Conservation (phyloP, 2,888 invertebrate genomes). For the Leptothorax acervorum region DNA sequence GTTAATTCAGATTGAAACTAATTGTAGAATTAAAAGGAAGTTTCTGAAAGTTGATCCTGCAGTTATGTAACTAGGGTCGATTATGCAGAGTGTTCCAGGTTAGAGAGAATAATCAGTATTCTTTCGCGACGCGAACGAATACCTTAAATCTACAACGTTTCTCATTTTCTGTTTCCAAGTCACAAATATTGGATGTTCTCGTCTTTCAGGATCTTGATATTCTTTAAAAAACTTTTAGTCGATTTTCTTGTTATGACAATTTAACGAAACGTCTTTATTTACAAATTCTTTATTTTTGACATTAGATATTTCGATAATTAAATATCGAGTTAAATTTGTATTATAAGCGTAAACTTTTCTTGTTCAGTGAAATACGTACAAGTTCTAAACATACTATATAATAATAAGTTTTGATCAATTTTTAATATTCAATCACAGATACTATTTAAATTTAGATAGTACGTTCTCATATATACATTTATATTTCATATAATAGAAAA, state of each 20-base stretch:
- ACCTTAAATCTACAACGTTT: neutral
- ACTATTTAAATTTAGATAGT: neutral
- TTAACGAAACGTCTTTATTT: neutral
- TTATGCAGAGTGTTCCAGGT: slow-evolving; percentile 11
- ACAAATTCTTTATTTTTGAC: neutral
- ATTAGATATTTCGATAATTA: slow-evolving; percentile 9
- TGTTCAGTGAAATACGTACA: neutral
- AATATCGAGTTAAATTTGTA: neutral
- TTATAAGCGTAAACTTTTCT: neutral
- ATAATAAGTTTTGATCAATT: slow-evolving; percentile 1
- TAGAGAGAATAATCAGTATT: slow-evolving; percentile 38
- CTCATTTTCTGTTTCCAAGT: neutral
- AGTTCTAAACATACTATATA: neutral
- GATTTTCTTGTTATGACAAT: neutral
- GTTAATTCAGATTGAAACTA: slow-evolving; percentile 49
- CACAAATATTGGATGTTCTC: neutral
- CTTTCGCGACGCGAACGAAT: neutral
- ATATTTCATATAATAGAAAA: neutral
- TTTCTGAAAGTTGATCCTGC: slow-evolving; percentile 35
- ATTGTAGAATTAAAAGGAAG: slow-evolving; percentile 46
- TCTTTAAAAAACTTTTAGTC: neutral
- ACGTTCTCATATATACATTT: neutral
- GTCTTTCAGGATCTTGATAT: neutral
- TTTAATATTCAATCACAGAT: neutral
- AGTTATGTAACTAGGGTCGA: slow-evolving; percentile 32